These are phyloP conservation scores for Tragelaphus scriptus DNA, from an alignment of 2,113 vertebrate species.

Conservation along the genomic window DNA sequence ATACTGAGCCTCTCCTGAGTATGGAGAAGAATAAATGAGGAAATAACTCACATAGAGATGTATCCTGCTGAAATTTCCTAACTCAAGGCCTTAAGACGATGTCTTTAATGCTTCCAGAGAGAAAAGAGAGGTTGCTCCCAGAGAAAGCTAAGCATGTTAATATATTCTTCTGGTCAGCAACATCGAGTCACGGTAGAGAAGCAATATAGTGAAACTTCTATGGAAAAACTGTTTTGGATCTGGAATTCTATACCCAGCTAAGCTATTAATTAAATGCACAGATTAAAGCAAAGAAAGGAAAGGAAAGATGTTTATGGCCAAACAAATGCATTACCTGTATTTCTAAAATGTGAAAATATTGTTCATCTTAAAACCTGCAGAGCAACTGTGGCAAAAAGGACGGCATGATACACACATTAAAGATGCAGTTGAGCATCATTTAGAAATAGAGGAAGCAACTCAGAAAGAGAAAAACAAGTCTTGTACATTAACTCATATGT, in stretches of 20 bases:
- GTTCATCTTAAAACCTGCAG: not conserved
- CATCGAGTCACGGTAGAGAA: not conserved
- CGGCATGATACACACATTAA: not conserved
- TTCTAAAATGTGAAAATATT: not conserved
- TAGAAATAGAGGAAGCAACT: not conserved
- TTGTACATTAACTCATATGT: not conserved
- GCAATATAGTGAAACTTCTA: not conserved
- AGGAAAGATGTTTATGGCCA: not conserved
- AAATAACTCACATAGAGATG: not conserved
- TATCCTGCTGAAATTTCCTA: not conserved
- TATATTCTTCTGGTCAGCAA: not conserved
- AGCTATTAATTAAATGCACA: not conserved
- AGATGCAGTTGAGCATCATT: not conserved
- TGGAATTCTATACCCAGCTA: not conserved
- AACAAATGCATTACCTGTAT: not conserved
- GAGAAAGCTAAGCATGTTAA: not conserved
- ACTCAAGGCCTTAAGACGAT: not conserved
- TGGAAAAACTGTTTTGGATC: not conserved
- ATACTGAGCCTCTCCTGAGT: not conserved
- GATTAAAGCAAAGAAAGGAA: not conserved
- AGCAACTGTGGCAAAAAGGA: not conserved
- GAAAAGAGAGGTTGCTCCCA: not conserved
- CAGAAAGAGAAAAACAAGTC: not conserved
- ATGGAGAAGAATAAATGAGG: not conserved
- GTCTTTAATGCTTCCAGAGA: not conserved